A percentile compares a stretch with the other conserved stretches of the same genome.
Conservation (phyloP, 2,888 invertebrate genomes). For the Hypselothyrea guttata region DNA sequence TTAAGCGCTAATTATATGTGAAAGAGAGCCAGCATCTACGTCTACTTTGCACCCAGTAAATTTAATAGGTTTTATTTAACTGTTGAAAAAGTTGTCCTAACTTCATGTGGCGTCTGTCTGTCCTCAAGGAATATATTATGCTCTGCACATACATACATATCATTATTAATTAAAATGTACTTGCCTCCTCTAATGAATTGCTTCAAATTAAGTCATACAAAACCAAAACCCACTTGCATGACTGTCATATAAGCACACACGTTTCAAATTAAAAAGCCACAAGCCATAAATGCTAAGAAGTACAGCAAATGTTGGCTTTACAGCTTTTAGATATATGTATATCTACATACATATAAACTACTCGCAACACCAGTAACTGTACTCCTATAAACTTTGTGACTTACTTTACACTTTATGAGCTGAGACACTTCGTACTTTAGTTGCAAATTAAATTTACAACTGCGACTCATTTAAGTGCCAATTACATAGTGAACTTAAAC, state of each 20-base stretch:
- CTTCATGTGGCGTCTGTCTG: neutral
- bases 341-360: no score
- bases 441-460: constrained; percentile 45
- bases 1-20: constrained; percentile 63
- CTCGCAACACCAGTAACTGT: constrained; percentile 14
- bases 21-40: constrained; percentile 16
- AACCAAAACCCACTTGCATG: no score
- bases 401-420: constrained; percentile 12
- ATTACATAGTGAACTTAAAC: constrained; percentile 33
- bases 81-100: constrained; percentile 20
- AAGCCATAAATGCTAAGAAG: constrained; percentile 14
- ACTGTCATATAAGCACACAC: neutral
- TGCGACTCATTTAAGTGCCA: constrained; percentile 49
- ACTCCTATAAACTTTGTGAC: constrained; percentile 16
- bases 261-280: constrained; percentile 5
- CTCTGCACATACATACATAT: constrained; percentile 6
- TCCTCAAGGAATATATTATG: neutral
- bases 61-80: constrained; percentile 30
- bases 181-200: constrained; percentile 2
- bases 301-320: constrained; percentile 8
- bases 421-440: constrained; percentile 10
- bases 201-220: constrained; percentile 24
- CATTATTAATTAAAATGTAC: constrained; percentile 42
- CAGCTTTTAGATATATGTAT: constrained; percentile 1
- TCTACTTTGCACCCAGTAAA: constrained; percentile 36